These are phyloP conservation scores for Thymelicus sylvestris DNA, from an alignment of 2,888 invertebrate species.

Conservation along the genomic window DNA sequence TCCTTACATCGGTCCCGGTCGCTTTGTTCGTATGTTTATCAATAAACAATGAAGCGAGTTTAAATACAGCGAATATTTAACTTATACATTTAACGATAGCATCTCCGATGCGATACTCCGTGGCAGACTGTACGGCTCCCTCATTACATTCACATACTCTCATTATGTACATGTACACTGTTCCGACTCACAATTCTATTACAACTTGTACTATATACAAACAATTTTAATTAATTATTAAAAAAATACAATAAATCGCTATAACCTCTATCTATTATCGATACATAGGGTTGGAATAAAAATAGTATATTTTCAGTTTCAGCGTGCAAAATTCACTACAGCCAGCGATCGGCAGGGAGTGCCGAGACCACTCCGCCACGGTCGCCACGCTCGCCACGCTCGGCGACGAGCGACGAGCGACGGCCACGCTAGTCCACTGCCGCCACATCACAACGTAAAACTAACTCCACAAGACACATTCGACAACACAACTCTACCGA, in stretches of 20 bases:
- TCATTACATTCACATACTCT: conserved; percentile 59
- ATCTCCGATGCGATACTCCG: conserved; percentile 51
- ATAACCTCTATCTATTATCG: conserved; percentile 76
- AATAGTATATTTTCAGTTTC: conserved; percentile 70
- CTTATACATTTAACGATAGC: conserved; percentile 63
- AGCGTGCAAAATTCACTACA: conserved; percentile 80
- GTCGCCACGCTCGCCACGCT: conserved; percentile 23
- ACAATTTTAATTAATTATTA: conserved; percentile 70
- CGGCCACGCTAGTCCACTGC: not conserved
- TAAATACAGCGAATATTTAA: conserved; percentile 78
- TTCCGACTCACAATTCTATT: conserved; percentile 73
- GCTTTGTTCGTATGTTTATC: conserved; percentile 72
- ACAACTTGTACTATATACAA: conserved; percentile 84
- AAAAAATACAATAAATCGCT: conserved; percentile 82
- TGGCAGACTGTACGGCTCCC: conserved; percentile 58
- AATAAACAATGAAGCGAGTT: conserved; percentile 73
- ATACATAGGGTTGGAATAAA: conserved; percentile 79
- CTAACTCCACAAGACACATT: conserved; percentile 64
- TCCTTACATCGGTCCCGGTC: conserved; percentile 59
- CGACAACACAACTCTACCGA: conserved; percentile 55
- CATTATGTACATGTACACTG: conserved; percentile 80
- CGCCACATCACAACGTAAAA: conserved; percentile 28
- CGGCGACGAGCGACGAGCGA: not conserved
- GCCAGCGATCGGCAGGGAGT: conserved; percentile 61
- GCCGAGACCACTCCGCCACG: conserved; percentile 19